Percentiles rank a stretch among this genome's conserved stretches.
Conservation (phyloP, 2,113 vertebrate genomes). For the Candoia aspera region DNA sequence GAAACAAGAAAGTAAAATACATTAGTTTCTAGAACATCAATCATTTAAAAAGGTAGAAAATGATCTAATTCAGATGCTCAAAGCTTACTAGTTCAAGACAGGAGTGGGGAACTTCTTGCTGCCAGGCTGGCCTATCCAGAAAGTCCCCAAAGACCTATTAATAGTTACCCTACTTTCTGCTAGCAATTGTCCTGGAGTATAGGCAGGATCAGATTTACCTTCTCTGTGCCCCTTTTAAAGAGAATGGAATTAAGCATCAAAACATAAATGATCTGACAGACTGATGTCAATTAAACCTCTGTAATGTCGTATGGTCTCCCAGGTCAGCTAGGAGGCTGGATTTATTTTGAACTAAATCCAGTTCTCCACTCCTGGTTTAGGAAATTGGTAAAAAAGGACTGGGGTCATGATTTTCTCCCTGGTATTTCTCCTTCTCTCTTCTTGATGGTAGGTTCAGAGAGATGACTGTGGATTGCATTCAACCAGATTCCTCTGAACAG, state of each 20-base stretch:
- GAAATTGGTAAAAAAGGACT: neutral
- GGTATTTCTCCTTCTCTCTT: neutral
- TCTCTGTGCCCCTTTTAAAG: neutral
- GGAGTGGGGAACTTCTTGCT: neutral
- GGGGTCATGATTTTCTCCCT: neutral
- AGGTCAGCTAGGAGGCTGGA: neutral
- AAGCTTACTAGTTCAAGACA: neutral
- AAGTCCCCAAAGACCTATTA: neutral
- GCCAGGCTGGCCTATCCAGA: neutral
- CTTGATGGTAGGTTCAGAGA: too few species aligned
- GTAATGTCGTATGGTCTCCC: neutral
- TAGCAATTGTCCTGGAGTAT: neutral
- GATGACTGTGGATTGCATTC: neutral
- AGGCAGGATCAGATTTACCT: neutral
- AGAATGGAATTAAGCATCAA: neutral
- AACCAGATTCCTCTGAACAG: neutral
- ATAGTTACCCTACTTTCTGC: neutral
- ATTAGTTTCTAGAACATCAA: conserved; percentile 5
- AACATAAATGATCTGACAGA: neutral
- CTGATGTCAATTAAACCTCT: neutral
- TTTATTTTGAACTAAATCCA: neutral
- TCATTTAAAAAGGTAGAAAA: neutral
- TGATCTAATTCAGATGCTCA: neutral
- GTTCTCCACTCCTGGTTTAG: neutral
- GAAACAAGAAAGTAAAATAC: conserved; percentile 41